Evolutionary conservation across 2,113 vertebrate genomes (phyloP), one percentile per base, ranked within the genome.

Genomic region (Alaudala cheleensis): DNA sequence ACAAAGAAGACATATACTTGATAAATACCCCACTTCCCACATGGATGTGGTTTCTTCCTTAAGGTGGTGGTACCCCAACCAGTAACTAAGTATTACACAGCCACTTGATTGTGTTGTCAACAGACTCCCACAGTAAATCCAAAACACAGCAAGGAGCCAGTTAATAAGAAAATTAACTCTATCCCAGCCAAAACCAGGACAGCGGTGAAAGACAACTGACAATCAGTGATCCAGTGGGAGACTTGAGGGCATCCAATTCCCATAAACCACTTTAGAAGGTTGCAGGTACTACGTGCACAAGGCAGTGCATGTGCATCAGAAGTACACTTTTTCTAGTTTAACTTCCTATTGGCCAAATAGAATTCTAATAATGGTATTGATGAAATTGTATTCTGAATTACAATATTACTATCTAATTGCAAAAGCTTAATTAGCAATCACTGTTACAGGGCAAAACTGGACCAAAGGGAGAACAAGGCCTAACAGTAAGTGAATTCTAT

Each of bases 381-480:
- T 65, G 4, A 88, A 90, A 25, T 89, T 0, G 4, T 62, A 53
- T 45, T 67, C 65, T 90, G 56, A 83, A 84, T 74, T 81, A 39
- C 51, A 71, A 9, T 72, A 28, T 92, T 92, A 78, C 29, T 66
- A 45, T 66, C 28, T 66, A 85, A 88, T 57, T 79, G 58, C 64
- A 86, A 69, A 57, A 45, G 20, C 64, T 85, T 95, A 91, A 95
- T 86, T 53, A 86, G 72, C 40, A 39, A 85, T 95, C 73, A 33
- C 62, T 88, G 66, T 96, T 94, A 87, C 96, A 99, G 98, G 98
- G 98, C 67, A 98, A 87, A 96, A 88, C 95, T 49, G 99, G 99
- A 98, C 34, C 71, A 64, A 99, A 99, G 65, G 99, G 99, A 92
- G 98, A 99, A 33, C 95, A 97, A 95, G 98, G 99, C 51, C 97